Evolutionary conservation across 2,888 invertebrate species (phyloP).

Genomic region (Eupithecia abbreviata): DNA sequence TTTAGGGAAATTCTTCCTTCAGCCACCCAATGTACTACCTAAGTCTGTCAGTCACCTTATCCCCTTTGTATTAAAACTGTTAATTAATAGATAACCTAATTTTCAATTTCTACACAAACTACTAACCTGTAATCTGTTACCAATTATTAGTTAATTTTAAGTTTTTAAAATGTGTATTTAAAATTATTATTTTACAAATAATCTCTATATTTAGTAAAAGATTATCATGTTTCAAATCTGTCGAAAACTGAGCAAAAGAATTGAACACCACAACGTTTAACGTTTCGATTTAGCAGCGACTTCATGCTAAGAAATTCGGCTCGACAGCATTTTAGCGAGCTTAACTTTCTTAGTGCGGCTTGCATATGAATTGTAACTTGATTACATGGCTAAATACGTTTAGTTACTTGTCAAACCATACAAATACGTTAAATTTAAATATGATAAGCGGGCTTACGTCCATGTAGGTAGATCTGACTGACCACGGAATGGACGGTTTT

Average conservation of each 20-base stretch:
- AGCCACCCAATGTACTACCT: neutral
- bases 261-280: neutral
- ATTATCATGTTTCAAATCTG: neutral
- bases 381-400: neutral
- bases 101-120: slow-evolving; percentile 1
- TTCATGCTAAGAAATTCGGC: neutral
- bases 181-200: neutral
- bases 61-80: neutral
- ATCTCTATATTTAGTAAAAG: neutral
- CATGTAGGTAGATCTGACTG: neutral
- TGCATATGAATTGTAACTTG: neutral
- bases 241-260: neutral
- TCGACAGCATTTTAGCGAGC: neutral
- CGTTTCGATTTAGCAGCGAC: neutral
- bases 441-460: neutral
- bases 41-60: slow-evolving; percentile 8
- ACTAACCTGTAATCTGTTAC: slow-evolving; percentile 35
- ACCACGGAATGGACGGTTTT: neutral
- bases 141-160: slow-evolving; percentile 19
- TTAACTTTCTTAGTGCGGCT: neutral
- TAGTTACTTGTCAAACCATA: neutral
- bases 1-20: neutral
- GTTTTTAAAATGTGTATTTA: neutral
- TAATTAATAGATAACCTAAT: neutral
- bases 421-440: neutral